phyloP scores from a whole-genome alignment of 1,140 invertebrate species.

The Neodiprion pinetum region DNA sequence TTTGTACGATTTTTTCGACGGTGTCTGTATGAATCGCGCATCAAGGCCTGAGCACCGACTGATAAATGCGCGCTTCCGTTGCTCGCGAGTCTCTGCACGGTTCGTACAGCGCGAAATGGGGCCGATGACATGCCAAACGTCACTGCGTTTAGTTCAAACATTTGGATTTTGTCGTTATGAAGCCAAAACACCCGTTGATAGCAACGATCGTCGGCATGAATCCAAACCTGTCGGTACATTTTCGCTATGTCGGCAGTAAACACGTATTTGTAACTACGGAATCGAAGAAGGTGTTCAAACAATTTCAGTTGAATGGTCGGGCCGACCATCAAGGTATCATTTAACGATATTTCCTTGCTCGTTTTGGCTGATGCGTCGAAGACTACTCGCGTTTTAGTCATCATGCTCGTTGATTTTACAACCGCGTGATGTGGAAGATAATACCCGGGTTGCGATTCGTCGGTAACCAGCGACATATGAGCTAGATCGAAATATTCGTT shows the following conservation, averaged over 20 bases:
- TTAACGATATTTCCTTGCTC: constrained; percentile 36
- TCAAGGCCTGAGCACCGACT: constrained; percentile 30
- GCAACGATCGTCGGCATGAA: constrained; percentile 32
- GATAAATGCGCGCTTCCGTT: constrained; percentile 21
- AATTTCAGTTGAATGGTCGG: constrained; percentile 23
- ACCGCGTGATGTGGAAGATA: constrained; percentile 43
- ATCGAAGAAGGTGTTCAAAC: constrained; percentile 35
- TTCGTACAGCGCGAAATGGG: constrained; percentile 5
- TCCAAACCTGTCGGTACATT: constrained; percentile 37
- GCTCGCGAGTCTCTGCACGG: background rate
- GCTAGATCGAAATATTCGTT: constrained; percentile 33
- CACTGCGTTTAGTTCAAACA: constrained; percentile 25
- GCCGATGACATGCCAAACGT: constrained; percentile 25
- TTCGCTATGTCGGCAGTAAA: constrained; percentile 40
- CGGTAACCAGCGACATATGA: constrained; percentile 29
- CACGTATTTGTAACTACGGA: constrained; percentile 34
- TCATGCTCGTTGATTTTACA: constrained; percentile 29
- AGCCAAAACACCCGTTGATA: constrained; percentile 44
- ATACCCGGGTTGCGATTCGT: constrained; percentile 19
- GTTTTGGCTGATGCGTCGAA: constrained; percentile 44
- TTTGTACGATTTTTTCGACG: constrained; percentile 36
- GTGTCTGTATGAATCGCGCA: constrained; percentile 46
- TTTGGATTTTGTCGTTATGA: constrained; percentile 22
- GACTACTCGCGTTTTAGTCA: constrained; percentile 40
- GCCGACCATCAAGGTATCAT: constrained; percentile 39